Base-by-base conservation (phyloP, 2,113 vertebrate species). In the Neotoma lepida region DNA sequence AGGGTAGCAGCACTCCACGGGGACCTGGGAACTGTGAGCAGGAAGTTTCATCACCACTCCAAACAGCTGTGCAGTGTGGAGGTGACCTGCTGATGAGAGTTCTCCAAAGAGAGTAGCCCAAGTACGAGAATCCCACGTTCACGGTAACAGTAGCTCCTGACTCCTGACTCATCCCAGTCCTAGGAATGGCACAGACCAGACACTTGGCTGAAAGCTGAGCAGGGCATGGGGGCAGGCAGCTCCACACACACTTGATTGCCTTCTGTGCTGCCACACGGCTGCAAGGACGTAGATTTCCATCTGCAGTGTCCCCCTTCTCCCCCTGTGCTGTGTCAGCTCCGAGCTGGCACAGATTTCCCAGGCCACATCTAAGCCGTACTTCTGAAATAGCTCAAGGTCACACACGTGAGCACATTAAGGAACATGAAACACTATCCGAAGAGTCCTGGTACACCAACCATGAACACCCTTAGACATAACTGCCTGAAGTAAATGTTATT, bases 41-140 rank as follows among this genome's bases (percentile, higher is more conserved):
- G 63, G 88, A 39, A 24, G n/a, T 1, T 24, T 35, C 3, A 5
- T 49, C 22, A 2, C 85, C 10, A 6, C 54, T 35, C 71, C 58
- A 30, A 73, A 49, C 9, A 10, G 39, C 17, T 22, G 4, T 39
- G 74, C 12, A 18, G 22, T 4, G 0, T 0, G 0, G 44, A 44
- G 4, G 70, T 51, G 17, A 9, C 76, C 15, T 86, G 49, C 2
- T 2, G 35, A 58, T 41, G 30, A 81, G 33, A 54, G n/a, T 61
- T 46, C 22, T 3, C 30, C 24, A 80, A 94, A 54, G 7, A 68
- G 35, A 71, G n/a, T 17, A 68, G 24, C 46, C 10, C 15, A 13
- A 44, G 39, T 13, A 18, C 39, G 49, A 39, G 46, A 86, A 39
- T 68, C 51, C 44, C 10, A 0, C 3, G 77, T 91, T 84, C 4